These are phyloP conservation scores for Pteropus alecto DNA, from an alignment of 2,113 vertebrate species.

Conservation along the genomic window DNA sequence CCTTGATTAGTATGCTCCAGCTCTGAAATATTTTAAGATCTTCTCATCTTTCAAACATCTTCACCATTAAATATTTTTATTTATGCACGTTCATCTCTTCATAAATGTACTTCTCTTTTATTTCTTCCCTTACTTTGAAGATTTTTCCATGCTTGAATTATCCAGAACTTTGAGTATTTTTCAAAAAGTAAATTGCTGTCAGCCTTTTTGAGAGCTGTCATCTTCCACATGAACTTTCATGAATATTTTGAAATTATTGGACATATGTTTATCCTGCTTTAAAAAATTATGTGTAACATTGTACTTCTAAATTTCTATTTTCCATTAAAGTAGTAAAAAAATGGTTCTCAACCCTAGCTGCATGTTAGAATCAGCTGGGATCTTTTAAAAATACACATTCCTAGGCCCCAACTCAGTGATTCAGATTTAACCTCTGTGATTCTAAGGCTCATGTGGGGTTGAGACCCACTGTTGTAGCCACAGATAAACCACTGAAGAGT, in stretches of 20 bases:
- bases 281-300: not conserved
- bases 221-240: conserved; percentile 36
- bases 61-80: not conserved
- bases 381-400: not conserved
- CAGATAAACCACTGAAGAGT: not conserved
- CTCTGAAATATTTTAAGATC: not conserved
- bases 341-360: not conserved
- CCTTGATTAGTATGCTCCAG: not conserved
- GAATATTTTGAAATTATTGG: not conserved
- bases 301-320: conserved; percentile 5
- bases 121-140: not conserved
- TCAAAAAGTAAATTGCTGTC: not conserved
- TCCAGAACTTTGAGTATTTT: conserved; percentile 14
- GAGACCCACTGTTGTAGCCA: not conserved
- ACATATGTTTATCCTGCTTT: not conserved
- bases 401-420: not conserved
- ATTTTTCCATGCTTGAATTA: not conserved
- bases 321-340: not conserved
- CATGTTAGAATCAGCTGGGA: not conserved
- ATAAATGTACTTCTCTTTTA: not conserved
- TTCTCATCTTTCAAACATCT: not conserved
- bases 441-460: not conserved
- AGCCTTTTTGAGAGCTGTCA: not conserved
- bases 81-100: not conserved
- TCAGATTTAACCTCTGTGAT: not conserved